Evolutionary conservation across 2,113 vertebrate genomes (phyloP).

Genomic region (Carassius gibelio): DNA sequence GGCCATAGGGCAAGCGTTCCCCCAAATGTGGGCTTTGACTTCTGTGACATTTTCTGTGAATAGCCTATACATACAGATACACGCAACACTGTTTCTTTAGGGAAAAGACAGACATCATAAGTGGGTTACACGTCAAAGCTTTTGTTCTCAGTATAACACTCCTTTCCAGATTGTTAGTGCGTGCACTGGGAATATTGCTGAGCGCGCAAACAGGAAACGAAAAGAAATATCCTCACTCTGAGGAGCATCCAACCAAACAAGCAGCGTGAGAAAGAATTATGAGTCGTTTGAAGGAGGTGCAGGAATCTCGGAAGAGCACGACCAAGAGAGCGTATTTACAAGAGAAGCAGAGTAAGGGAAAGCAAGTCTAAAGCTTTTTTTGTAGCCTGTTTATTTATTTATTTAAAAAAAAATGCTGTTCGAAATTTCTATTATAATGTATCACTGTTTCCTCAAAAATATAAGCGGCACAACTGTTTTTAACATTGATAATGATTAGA

Average conservation of each 20-base stretch:
- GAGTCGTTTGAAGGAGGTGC: background rate
- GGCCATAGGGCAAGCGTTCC: background rate
- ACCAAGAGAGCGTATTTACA: background rate
- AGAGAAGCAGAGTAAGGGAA: background rate
- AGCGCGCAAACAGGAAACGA: background rate
- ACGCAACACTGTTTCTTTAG: slow-evolving; percentile 1
- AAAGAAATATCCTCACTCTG: slow-evolving; percentile 14
- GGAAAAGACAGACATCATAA: background rate
- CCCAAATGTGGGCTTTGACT: slow-evolving; percentile 20
- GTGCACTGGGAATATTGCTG: slow-evolving; percentile 53
- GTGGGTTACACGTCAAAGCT: slow-evolving; percentile 63
- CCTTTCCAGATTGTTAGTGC: slow-evolving; percentile 58
- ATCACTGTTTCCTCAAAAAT: too few species aligned
- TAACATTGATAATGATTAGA: too few species aligned
- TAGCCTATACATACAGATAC: background rate
- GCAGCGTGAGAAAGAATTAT: background rate
- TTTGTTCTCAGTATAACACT: slow-evolving; percentile 47
- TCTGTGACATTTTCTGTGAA: slow-evolving; percentile 12
- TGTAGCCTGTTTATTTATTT: too few species aligned
- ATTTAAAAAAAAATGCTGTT: too few species aligned
- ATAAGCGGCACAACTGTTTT: too few species aligned
- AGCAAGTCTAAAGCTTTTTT: background rate
- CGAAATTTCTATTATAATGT: too few species aligned
- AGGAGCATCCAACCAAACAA: slow-evolving; percentile 7
- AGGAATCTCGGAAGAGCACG: background rate